These are phyloP conservation scores for Erebia epiphron DNA, from an alignment of 2,888 invertebrate genomes.

Conservation along the genomic window DNA sequence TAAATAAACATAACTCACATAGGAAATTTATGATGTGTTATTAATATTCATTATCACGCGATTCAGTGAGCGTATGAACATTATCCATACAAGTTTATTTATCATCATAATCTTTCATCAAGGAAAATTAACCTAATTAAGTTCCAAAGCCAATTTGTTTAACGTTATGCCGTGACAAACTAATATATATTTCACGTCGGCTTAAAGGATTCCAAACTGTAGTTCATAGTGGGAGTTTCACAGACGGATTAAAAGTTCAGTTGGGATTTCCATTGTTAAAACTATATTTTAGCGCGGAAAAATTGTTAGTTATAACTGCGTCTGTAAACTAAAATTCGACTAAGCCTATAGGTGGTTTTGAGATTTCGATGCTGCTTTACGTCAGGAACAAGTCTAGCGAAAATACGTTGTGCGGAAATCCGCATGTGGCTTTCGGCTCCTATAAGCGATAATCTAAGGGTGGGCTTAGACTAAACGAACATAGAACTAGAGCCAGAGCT, in stretches of 20 bases:
- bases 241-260: slow-evolving; percentile 66
- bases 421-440: no score
- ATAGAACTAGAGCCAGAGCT: no score
- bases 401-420: no score
- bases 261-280: slow-evolving; percentile 58
- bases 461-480: no score
- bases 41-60: slow-evolving; percentile 40
- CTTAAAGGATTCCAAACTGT: slow-evolving; percentile 58
- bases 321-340: neutral
- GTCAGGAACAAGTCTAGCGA: no score
- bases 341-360: neutral
- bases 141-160: slow-evolving; percentile 43
- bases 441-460: no score
- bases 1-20: slow-evolving; percentile 29
- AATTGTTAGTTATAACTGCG: slow-evolving; percentile 39
- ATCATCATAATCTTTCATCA: slow-evolving; percentile 46
- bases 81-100: slow-evolving; percentile 49
- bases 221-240: slow-evolving; percentile 53
- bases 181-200: slow-evolving; percentile 51
- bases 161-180: slow-evolving; percentile 47
- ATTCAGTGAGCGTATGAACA: slow-evolving; percentile 23
- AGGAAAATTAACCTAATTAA: slow-evolving; percentile 57
- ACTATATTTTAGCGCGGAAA: slow-evolving; percentile 58
- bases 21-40: slow-evolving; percentile 32
- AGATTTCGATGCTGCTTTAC: neutral